Base-by-base conservation (phyloP, 2,113 vertebrate species). In the Oreochromis tanganicae region DNA sequence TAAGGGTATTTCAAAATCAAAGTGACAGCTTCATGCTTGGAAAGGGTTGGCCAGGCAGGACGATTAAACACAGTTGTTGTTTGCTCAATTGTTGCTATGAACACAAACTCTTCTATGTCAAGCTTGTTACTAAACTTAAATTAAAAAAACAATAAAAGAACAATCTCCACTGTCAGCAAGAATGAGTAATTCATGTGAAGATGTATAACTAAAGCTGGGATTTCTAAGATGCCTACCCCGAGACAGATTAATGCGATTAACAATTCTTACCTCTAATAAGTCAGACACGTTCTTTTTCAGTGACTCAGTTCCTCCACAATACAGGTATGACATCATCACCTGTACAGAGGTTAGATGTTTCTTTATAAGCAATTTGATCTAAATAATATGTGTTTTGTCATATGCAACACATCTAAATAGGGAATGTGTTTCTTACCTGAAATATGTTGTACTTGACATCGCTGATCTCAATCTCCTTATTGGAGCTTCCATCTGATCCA, bases 321-420 rank as follows among this genome's bases (percentile, higher is more conserved):
- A 99, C 66, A 99, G 96, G 84, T 99, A 99, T 89, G 98, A 98
- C 98, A 99, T 99, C 97, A 99, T 97, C 97, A 99, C 97, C 98
- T 99, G 95, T 2, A 92, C 88, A 85, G 13, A 92, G 29, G 86
- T 55, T 50, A 89, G 68, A 87, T 3, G 43, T 11, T 36, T 83
- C 11, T 63, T 90, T 59, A 82, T 63, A 0, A 84, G 63, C 80
- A 43, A 54, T 29, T 84, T 83, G 1, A 55, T 86, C 6, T 75
- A 32, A 75, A 41, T 27, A 34, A 68, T 55, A 12, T 29, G 4
- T 6, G 27, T 16, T 52, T 78, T 36, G 8, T 27, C 46, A 52
- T 34, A 3, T 50, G 46, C 73, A n/a, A 52, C 73, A 8, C 27
- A 12, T 78, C 27, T 32, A 50, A 78, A 32, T n/a, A 9, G 46